These are phyloP conservation scores for Pyrocoelia pectoralis DNA, from an alignment of 2,888 invertebrate species.

Conservation along the genomic window DNA sequence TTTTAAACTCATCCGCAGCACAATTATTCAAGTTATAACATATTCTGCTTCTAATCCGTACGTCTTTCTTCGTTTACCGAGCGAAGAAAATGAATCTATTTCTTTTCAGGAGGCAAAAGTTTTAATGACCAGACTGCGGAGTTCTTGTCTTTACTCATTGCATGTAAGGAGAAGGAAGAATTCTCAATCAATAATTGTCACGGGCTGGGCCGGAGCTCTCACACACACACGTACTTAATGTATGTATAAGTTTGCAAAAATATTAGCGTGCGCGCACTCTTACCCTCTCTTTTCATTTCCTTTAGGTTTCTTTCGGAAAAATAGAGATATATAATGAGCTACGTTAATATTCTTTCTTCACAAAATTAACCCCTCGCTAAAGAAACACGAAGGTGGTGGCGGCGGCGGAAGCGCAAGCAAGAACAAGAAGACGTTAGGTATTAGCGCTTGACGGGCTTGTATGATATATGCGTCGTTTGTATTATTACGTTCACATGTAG, in stretches of 20 bases:
- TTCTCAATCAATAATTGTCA: conserved; percentile 77
- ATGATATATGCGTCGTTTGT: conserved; percentile 50
- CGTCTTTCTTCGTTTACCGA: conserved; percentile 55
- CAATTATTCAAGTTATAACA: conserved; percentile 62
- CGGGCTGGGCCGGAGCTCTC: conserved; percentile 55
- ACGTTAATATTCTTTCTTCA: conserved; percentile 33
- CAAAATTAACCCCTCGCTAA: conserved; percentile 31
- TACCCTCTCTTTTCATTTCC: conserved; percentile 20
- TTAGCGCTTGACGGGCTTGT: conserved; percentile 44
- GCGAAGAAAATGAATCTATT: conserved; percentile 57
- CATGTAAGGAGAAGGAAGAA: conserved; percentile 65
- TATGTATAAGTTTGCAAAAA: conserved; percentile 28
- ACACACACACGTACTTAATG: conserved; percentile 32
- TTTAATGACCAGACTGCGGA: conserved; percentile 57
- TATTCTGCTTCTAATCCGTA: conserved; percentile 58
- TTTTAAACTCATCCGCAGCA: conserved; percentile 60
- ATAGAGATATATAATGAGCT: conserved; percentile 36
- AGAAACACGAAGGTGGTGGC: conserved; percentile 28
- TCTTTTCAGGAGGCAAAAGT: conserved; percentile 60
- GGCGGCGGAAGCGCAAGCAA: conserved; percentile 37
- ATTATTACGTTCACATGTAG: conserved; percentile 56
- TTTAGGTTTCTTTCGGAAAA: conserved; percentile 34
- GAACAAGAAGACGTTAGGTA: conserved; percentile 41
- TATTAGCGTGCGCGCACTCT: conserved; percentile 17
- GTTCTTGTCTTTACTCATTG: conserved; percentile 57